Percentiles rank a stretch among this genome's conserved stretches.
Evolutionary conservation across 35 echinoderm and acorn worm genomes (phyloP).

Genomic region (Patiria miniata): DNA sequence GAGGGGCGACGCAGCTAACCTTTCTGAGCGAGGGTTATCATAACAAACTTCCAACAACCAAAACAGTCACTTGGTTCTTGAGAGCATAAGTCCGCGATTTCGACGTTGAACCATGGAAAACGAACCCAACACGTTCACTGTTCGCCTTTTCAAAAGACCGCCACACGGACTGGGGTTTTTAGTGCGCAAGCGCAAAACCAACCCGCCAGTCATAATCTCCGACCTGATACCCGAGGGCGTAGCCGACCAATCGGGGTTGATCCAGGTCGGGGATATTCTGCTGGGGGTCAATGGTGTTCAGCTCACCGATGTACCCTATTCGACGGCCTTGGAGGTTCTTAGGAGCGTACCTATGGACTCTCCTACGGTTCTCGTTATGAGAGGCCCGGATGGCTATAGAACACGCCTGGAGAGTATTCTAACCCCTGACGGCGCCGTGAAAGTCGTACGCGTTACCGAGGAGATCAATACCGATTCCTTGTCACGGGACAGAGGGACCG

Average conservation of each 20-base stretch:
- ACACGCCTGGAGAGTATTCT: conserved; percentile 84
- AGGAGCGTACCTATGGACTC: conserved; percentile 93
- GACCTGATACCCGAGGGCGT: conserved; percentile 91
- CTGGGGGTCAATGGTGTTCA: conserved; percentile 93
- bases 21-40: no score
- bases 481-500: not conserved
- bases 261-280: conserved; percentile 85
- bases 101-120: conserved; percentile 73
- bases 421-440: conserved; percentile 72
- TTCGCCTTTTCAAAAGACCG: conserved; percentile 86
- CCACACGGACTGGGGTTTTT: conserved; percentile 92
- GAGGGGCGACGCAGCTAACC: no score
- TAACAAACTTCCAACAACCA: no score
- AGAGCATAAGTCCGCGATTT: not conserved
- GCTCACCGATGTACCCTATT: conserved; percentile 91
- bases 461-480: conserved; percentile 31
- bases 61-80: not conserved
- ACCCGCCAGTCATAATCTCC: conserved; percentile 91
- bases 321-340: conserved; percentile 89
- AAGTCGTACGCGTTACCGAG: conserved; percentile 79
- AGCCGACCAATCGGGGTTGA: conserved; percentile 83
- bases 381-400: conserved; percentile 83
- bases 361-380: conserved; percentile 80
- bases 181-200: conserved; percentile 90
- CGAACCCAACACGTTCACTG: conserved; percentile 92